Conservation (phyloP, 1,140 invertebrate genomes). For the Drosophila orena region DNA sequence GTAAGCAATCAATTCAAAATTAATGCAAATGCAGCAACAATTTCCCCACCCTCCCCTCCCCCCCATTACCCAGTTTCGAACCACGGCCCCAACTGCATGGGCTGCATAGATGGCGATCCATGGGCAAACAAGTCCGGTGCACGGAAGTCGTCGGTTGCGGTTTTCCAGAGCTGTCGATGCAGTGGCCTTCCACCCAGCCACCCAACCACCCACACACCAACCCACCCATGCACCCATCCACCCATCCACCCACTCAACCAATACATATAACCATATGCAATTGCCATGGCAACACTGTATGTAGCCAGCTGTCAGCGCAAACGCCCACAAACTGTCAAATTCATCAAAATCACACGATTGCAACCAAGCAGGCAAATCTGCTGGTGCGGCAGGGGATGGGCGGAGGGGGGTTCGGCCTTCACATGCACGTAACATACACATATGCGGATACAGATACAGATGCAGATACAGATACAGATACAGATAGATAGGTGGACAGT, state of each 20-base stretch:
- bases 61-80: not conserved
- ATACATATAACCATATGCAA: slow-evolving; percentile 3
- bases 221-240: not conserved
- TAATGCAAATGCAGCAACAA: slow-evolving; percentile 82
- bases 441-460: slow-evolving; percentile 6
- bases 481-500: slow-evolving; percentile 57
- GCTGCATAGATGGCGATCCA: slow-evolving; percentile 28
- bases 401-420: not conserved
- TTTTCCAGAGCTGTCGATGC: slow-evolving; percentile 66
- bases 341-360: slow-evolving; percentile 83
- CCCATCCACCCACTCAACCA: no score
- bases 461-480: slow-evolving; percentile 16
- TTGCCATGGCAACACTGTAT: slow-evolving; percentile 69
- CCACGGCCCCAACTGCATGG: slow-evolving; percentile 6
- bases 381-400: no score
- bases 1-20: slow-evolving; percentile 83
- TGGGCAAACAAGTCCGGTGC: slow-evolving; percentile 73
- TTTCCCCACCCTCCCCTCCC: slow-evolving; percentile 40
- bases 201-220: no score
- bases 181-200: not conserved
- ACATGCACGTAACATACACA: slow-evolving; percentile 20
- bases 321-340: slow-evolving; percentile 84
- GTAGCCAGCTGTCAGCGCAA: slow-evolving; percentile 78
- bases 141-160: slow-evolving; percentile 80
- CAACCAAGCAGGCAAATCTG: slow-evolving; percentile 39